A percentile compares a stretch with the other conserved stretches of the same genome.
Evolutionary conservation across 2,888 invertebrate species (phyloP).

Genomic region (Elgonia sp.): DNA sequence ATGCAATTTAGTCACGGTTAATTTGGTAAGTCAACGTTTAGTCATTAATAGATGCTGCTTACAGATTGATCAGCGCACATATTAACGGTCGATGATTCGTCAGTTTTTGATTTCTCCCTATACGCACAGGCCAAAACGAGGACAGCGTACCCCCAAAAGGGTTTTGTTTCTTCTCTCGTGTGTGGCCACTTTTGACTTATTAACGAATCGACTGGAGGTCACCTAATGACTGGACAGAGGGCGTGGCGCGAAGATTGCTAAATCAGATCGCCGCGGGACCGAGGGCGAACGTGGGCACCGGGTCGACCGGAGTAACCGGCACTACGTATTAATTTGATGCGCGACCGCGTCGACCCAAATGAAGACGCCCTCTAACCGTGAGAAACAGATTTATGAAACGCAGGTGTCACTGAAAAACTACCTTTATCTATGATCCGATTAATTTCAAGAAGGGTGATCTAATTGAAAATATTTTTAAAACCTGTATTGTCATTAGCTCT

Average conservation of each 20-base stretch:
- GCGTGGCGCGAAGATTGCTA: slow-evolving; percentile 86
- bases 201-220: slow-evolving; percentile 84
- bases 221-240: slow-evolving; percentile 86
- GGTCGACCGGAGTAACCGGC: slow-evolving; percentile 28
- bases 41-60: slow-evolving; percentile 82
- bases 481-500: too few relatives aligned
- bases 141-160: slow-evolving; percentile 22
- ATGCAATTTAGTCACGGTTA: slow-evolving; percentile 86
- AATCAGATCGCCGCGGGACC: slow-evolving; percentile 72
- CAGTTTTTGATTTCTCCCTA: slow-evolving; percentile 77
- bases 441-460: slow-evolving; percentile 1
- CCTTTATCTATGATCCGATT: not conserved
- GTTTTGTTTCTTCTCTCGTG: slow-evolving; percentile 77
- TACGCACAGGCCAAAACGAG: slow-evolving; percentile 48
- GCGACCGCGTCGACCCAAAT: slow-evolving; percentile 38
- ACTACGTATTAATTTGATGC: slow-evolving; percentile 57
- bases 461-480: too few relatives aligned
- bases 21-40: slow-evolving; percentile 86
- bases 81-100: slow-evolving; percentile 86
- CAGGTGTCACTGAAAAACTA: slow-evolving; percentile 40
- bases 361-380: slow-evolving; percentile 65
- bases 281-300: slow-evolving; percentile 48
- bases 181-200: slow-evolving; percentile 85
- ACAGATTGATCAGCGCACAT: slow-evolving; percentile 85
- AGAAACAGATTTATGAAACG: slow-evolving; percentile 68